These are phyloP conservation scores for Ambastaia sidthimunki DNA, from an alignment of 2,797 vertebrate species.

Conservation along the genomic window DNA sequence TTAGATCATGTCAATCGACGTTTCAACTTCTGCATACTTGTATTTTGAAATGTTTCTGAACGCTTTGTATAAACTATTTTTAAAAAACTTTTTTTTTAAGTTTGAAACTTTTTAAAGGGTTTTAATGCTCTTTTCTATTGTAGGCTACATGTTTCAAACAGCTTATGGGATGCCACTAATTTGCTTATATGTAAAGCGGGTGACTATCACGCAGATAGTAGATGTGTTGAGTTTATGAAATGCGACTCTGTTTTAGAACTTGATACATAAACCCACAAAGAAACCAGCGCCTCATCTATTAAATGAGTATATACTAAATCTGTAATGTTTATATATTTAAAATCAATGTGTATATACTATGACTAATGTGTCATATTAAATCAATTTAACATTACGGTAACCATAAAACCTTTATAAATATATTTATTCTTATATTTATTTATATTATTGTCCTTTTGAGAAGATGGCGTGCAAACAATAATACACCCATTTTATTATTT, in stretches of 20 bases:
- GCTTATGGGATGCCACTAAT: not conserved
- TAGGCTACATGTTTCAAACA: not conserved
- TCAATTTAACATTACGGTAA: too few relatives aligned
- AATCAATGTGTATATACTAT: too few relatives aligned
- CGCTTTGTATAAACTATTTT: not conserved
- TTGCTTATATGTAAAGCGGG: slow-evolving; percentile 8
- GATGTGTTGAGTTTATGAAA: slow-evolving; percentile 1
- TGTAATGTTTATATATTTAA: too few relatives aligned
- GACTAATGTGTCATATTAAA: too few relatives aligned
- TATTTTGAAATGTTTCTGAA: not conserved
- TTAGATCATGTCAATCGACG: not conserved
- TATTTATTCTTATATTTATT: too few relatives aligned
- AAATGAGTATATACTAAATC: too few relatives aligned
- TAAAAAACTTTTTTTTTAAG: not conserved
- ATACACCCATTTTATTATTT: too few relatives aligned
- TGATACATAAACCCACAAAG: not conserved
- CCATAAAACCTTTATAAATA: too few relatives aligned
- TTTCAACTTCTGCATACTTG: not conserved
- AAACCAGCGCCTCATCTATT: not conserved
- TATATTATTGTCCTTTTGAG: too few relatives aligned
- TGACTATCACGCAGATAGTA: not conserved
- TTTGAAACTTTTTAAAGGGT: not conserved
- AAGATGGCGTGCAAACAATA: too few relatives aligned
- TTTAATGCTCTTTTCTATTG: not conserved
- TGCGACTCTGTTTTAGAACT: not conserved